Base-by-base conservation (phyloP, 1,140 invertebrate genomes). In the Achatina immaculata region DNA sequence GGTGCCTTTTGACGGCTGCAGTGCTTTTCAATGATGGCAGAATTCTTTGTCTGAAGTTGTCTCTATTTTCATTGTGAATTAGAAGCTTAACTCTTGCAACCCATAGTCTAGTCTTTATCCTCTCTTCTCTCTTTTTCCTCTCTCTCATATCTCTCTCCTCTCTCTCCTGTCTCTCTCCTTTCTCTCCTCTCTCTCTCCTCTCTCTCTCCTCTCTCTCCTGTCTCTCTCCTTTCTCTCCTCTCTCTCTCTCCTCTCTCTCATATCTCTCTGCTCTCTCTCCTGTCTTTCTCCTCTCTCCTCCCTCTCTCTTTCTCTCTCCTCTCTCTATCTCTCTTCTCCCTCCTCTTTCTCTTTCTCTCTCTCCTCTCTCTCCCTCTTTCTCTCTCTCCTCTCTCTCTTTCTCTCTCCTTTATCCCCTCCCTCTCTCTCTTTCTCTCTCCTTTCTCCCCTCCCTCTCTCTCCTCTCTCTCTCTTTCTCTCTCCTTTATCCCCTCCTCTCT, bases 381-480 rank as follows among this genome's bases (percentile, higher is more conserved):
- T 72, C 69, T 72, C 9, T 72, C 69, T 72, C 38, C 42, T 14
- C 42, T 38, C 42, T 14, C 42, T 36, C 42, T 19, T 72, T 38
- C 42, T 16, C 42, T 36, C 42, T 14, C 42, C 38, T 72, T 36
- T 51, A 16, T 36, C 42, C 38, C 16, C 38, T 72, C 38, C 36
- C 38, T 42, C 69, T 72, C 28, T 72, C 16, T 72, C 42, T 34
- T 72, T 34, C 69, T 42, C 28, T 72, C 38, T 72, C 31, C 42
- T 38, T 72, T 19, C 36, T 38, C 16, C 9, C 42, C 69, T 72
- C 69, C 42, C 69, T 42, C 28, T 42, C 69, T 42, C 38, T 11
- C 42, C 69, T 72, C 69, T 72, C 69, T 72, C 69, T 72, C 69
- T 72, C 69, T 72, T 28, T 72, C 31, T 72, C 36, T 72, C 36